Conservation (phyloP, 2,113 vertebrate species). For the Trematocara nigrifrons region DNA sequence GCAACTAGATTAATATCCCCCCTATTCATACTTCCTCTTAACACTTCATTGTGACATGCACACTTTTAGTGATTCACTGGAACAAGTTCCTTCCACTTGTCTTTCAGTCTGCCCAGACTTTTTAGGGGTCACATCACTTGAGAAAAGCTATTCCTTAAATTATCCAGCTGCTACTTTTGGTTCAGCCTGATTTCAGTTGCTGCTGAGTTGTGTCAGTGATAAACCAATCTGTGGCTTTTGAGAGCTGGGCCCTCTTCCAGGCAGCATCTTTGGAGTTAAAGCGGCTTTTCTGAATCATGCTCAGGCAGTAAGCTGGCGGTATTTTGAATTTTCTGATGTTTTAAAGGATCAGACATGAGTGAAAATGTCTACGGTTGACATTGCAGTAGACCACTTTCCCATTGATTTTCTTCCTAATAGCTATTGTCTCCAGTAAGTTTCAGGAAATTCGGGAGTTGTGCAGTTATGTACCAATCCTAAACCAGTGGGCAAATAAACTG, state of each 20-base stretch:
- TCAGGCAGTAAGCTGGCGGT: neutral
- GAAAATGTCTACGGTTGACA: neutral
- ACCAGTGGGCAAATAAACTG: neutral
- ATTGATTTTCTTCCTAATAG: neutral
- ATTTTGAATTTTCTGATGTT: neutral
- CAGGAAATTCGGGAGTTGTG: neutral
- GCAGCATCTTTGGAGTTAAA: neutral
- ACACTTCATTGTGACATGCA: neutral
- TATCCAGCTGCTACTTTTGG: slow-evolving; percentile 11
- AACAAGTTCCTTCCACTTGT: neutral
- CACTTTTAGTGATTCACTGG: neutral
- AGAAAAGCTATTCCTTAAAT: slow-evolving; percentile 6
- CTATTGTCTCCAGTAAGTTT: neutral
- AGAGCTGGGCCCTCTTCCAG: slow-evolving; percentile 6
- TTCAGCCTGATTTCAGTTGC: slow-evolving; percentile 9
- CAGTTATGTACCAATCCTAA: neutral
- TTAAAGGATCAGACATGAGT: neutral
- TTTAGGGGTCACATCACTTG: slow-evolving; percentile 6
- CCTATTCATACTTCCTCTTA: neutral
- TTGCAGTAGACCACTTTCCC: neutral
- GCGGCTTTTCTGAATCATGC: neutral
- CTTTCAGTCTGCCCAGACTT: neutral
- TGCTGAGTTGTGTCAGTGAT: neutral
- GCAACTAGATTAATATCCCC: neutral
- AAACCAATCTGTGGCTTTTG: slow-evolving; percentile 4